phyloP scores from a whole-genome alignment of 1,140 invertebrate genomes.

The Cylas formicarius region DNA sequence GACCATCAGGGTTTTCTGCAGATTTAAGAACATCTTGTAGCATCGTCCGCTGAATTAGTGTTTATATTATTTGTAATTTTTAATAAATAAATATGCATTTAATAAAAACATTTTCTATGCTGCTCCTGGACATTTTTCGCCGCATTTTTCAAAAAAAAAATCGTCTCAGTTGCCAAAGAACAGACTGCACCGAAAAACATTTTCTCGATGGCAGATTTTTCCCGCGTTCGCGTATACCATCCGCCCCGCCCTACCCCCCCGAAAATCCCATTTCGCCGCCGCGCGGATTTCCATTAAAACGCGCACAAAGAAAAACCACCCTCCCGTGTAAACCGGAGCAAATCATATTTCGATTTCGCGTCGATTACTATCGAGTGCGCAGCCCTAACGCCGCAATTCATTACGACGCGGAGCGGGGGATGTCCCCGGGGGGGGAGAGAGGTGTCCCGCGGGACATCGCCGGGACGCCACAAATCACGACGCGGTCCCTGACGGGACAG shows the following conservation, averaged over 20 bases:
- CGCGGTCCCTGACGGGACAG: conserved; percentile 10
- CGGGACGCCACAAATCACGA: conserved; percentile 19
- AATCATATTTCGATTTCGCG: conserved; percentile 9
- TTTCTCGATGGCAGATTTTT: conserved; percentile 12
- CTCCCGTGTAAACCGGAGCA: too few relatives aligned
- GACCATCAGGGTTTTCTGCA: too few relatives aligned
- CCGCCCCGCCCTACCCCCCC: conserved; percentile 12
- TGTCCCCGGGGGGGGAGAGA: conserved; percentile 10
- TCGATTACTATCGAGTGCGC: conserved; percentile 10
- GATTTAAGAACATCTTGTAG: too few relatives aligned
- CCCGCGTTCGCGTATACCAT: conserved; percentile 13
- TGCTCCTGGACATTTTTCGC: too few relatives aligned
- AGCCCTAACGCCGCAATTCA: conserved; percentile 15
- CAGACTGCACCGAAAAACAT: not conserved
- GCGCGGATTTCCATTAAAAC: conserved; percentile 17
- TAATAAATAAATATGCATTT: too few relatives aligned
- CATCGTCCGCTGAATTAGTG: too few relatives aligned
- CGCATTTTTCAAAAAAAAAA: too few relatives aligned
- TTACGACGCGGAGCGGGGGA: too few relatives aligned
- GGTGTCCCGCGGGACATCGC: conserved; percentile 4
- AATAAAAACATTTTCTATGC: too few relatives aligned
- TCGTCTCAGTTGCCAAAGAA: too few relatives aligned
- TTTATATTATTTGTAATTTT: too few relatives aligned
- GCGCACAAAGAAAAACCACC: too few relatives aligned
- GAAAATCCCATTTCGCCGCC: conserved; percentile 15